phyloP scores from a whole-genome alignment of 2,113 vertebrate species.

The Rhea americana region DNA sequence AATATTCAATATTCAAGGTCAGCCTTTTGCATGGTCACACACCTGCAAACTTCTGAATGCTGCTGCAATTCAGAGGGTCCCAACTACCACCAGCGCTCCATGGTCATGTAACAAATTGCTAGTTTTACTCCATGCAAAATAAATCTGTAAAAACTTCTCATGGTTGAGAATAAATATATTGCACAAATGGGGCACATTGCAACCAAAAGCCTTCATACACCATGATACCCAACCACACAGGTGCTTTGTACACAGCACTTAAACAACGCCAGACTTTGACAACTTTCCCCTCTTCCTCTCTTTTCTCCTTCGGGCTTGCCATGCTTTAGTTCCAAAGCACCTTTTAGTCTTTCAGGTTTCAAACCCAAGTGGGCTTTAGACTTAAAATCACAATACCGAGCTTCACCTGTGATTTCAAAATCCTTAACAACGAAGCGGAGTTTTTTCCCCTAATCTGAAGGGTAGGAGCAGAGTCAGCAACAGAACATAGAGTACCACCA shows the following conservation, averaged over 20 bases:
- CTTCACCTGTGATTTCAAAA: background rate
- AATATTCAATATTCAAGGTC: background rate
- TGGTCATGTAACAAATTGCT: background rate
- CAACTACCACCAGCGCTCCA: rapidly evolving
- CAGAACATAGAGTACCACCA: background rate
- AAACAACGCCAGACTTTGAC: background rate
- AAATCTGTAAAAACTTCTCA: background rate
- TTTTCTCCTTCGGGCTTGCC: background rate
- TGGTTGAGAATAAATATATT: background rate
- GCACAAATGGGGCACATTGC: background rate
- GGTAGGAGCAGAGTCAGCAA: background rate
- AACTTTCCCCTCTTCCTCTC: background rate
- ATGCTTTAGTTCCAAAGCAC: background rate
- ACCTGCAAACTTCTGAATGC: background rate
- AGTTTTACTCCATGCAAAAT: background rate
- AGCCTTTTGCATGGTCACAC: background rate
- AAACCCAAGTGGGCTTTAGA: background rate
- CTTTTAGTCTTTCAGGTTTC: background rate
- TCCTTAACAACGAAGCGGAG: background rate
- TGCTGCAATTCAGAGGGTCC: background rate
- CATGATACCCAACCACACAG: background rate
- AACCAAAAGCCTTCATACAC: background rate
- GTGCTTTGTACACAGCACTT: background rate
- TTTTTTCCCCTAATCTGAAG: background rate
- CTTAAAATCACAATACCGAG: background rate